These are phyloP conservation scores for Addax nasomaculatus DNA, from an alignment of 2,113 vertebrate species.

Conservation along the genomic window DNA sequence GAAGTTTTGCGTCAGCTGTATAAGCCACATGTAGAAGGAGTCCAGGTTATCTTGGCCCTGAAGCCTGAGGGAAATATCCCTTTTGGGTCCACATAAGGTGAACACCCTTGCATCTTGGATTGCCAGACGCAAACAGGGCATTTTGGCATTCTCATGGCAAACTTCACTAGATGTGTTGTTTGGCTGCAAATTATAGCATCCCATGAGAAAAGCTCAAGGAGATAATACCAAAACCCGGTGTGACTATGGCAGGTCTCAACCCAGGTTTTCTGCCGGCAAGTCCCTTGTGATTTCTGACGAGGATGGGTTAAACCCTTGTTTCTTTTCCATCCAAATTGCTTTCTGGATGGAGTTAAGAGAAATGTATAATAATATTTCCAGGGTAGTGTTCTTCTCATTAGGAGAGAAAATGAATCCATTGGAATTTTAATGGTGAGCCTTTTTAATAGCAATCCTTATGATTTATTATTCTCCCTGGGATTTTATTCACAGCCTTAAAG, in stretches of 20 bases:
- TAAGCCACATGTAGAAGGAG: not conserved
- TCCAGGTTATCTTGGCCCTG: not conserved
- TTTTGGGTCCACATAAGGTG: not conserved
- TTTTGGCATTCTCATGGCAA: not conserved
- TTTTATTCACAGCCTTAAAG: conserved; percentile 47
- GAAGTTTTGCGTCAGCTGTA: not conserved
- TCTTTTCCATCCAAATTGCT: conserved; percentile 13
- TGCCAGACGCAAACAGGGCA: not conserved
- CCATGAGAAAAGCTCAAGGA: not conserved
- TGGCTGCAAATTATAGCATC: not conserved
- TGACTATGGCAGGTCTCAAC: not conserved
- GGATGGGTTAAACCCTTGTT: not conserved
- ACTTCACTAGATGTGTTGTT: fast-evolving
- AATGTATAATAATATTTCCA: conserved; percentile 17
- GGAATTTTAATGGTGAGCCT: conserved; percentile 56
- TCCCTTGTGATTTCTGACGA: not conserved
- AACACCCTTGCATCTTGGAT: not conserved
- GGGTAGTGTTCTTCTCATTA: conserved; percentile 50
- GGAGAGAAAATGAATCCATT: conserved; percentile 34
- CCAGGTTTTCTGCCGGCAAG: not conserved
- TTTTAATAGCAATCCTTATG: conserved; percentile 37
- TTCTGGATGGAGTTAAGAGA: conserved; percentile 40
- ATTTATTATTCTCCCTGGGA: conserved; percentile 50
- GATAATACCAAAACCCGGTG: not conserved
- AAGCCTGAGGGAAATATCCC: not conserved